Evolutionary conservation across 1,140 invertebrate species (phyloP).

Genomic region (Colletes latitarsis): DNA sequence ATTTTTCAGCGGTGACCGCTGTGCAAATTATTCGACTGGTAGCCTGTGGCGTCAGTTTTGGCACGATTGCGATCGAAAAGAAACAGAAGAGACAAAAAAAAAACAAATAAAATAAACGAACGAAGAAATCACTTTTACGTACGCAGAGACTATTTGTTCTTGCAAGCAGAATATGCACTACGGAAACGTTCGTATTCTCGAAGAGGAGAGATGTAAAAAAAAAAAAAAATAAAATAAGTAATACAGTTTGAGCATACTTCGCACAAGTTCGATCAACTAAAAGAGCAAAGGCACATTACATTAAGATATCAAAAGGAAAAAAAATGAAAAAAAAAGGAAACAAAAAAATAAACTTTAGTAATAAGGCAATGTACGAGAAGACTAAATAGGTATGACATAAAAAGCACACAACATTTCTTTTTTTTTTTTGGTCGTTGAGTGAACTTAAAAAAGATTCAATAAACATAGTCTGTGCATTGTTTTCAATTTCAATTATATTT

Average conservation of each 20-base stretch:
- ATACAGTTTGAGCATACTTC: slow-evolving; percentile 61
- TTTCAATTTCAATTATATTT: slow-evolving; percentile 80
- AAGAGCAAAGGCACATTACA: slow-evolving; percentile 65
- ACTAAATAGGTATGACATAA: slow-evolving; percentile 58
- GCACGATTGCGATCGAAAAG: slow-evolving; percentile 45
- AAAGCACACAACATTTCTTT: slow-evolving; percentile 68
- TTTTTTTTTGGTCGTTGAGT: slow-evolving; percentile 49
- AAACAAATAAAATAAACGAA: not conserved
- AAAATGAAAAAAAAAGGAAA: slow-evolving; percentile 34
- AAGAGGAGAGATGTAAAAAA: slow-evolving; percentile 36
- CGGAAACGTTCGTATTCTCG: slow-evolving; percentile 42
- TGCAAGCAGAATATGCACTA: slow-evolving; percentile 60
- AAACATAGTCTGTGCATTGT: slow-evolving; percentile 77
- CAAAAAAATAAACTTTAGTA: slow-evolving; percentile 43
- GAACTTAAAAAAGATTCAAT: slow-evolving; percentile 71
- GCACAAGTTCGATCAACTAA: slow-evolving; percentile 63
- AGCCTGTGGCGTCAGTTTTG: slow-evolving; percentile 31
- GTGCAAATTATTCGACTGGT: slow-evolving; percentile 43
- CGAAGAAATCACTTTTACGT: slow-evolving; percentile 26
- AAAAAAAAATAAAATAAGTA: not conserved
- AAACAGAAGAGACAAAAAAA: not conserved
- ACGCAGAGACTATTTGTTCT: slow-evolving; percentile 53
- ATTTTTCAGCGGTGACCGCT: slow-evolving; percentile 41
- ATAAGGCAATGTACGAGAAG: slow-evolving; percentile 55
- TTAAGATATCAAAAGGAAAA: slow-evolving; percentile 19